Conservation (phyloP, 2,113 vertebrate genomes). For the Rutilus rutilus region DNA sequence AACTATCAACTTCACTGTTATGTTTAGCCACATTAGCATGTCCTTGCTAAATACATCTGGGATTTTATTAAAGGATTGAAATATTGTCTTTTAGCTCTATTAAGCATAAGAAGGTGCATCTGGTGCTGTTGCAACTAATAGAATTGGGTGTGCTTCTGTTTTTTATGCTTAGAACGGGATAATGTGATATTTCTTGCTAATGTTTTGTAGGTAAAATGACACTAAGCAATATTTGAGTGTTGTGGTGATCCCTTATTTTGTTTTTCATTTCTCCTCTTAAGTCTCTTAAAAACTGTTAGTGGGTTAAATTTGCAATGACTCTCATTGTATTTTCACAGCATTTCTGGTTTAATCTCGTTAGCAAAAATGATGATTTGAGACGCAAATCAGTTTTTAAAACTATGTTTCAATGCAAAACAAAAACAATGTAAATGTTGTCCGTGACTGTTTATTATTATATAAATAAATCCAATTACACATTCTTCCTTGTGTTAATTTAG, state of each 20-base stretch:
- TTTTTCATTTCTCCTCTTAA: not conserved
- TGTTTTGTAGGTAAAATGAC: not conserved
- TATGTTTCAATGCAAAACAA: too few relatives aligned
- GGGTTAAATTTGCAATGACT: not conserved
- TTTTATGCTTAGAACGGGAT: not conserved
- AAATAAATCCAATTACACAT: not conserved
- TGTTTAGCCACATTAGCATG: not conserved
- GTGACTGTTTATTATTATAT: not conserved
- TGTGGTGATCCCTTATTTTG: too few relatives aligned
- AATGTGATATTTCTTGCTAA: not conserved
- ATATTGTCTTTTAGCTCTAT: not conserved
- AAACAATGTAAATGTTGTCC: not conserved
- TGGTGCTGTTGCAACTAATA: too few relatives aligned
- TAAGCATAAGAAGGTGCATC: not conserved
- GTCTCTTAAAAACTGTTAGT: not conserved
- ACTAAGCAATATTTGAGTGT: not conserved
- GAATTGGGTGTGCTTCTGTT: not conserved
- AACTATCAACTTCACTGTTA: not conserved
- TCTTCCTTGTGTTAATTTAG: not conserved
- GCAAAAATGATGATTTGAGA: too few relatives aligned
- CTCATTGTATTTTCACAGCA: too few relatives aligned
- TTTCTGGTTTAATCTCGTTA: too few relatives aligned
- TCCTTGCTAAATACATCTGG: not conserved
- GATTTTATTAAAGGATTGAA: not conserved
- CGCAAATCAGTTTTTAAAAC: too few relatives aligned